These are phyloP conservation scores for Sinonovacula constricta DNA, from an alignment of 1,140 invertebrate species.

Conservation along the genomic window DNA sequence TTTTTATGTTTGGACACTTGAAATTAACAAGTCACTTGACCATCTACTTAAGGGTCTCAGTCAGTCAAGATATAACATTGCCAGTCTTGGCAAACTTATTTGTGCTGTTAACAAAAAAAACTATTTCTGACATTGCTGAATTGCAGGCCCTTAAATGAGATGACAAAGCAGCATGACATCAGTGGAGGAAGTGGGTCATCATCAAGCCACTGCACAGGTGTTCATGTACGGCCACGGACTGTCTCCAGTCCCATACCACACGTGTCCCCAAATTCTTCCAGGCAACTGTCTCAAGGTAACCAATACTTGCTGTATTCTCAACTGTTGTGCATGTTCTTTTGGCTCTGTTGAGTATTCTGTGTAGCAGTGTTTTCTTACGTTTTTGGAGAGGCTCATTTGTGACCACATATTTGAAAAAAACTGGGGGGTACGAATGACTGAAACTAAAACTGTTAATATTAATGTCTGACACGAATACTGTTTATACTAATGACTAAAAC, in stretches of 20 bases:
- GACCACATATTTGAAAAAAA: too few species aligned
- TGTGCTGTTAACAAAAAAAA: not conserved
- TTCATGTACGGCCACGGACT: conserved; percentile 80
- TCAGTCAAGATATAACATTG: not conserved
- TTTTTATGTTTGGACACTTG: not conserved
- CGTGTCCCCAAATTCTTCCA: conserved; percentile 88
- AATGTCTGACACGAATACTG: too few species aligned
- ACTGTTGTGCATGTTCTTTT: too few species aligned
- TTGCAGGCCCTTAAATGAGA: conserved; percentile 92
- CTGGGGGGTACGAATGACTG: too few species aligned
- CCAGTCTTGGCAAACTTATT: not conserved
- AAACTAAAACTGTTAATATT: too few species aligned
- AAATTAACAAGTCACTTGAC: too few species aligned
- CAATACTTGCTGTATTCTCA: too few species aligned
- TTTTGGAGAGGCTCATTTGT: too few species aligned
- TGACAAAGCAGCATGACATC: conserved; percentile 82
- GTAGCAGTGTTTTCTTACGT: too few species aligned
- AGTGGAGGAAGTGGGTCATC: conserved; percentile 54
- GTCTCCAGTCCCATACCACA: conserved; percentile 90
- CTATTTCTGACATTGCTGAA: too few species aligned
- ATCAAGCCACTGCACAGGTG: conserved; percentile 82
- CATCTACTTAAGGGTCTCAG: not conserved
- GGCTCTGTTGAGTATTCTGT: too few species aligned
- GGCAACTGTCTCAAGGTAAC: conserved; percentile 90
- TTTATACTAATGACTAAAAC: too few species aligned